Base-by-base conservation (phyloP, 2,797 vertebrate genomes). In the Sphenodon punctatus region DNA sequence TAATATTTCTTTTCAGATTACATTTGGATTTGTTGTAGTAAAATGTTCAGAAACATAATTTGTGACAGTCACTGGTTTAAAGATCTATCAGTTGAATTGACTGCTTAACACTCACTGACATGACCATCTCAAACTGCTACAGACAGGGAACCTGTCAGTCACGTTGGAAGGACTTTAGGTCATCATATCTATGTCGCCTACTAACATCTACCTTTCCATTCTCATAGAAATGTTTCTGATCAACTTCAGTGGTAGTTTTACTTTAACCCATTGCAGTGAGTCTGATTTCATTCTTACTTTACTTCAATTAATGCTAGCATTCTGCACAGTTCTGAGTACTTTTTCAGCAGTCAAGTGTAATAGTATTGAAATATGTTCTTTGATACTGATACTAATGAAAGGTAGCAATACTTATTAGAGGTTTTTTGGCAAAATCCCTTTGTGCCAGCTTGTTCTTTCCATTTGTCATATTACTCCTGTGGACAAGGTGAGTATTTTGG, bases 61-160 rank as follows among this genome's bases (percentile, higher is more conserved):
- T 86, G 70, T 92, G 91, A 86, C 86, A 88, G 83, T 58, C 71
- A 85, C 69, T 91, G 81, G 82, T 90, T 92, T 89, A 89, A 90
- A 89, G 78, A 91, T 90, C 86, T 90, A 64, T 84, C 85, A 70
- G 83, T 77, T 58, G 66, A 75, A 59, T 87, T 86, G 78, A 82
- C 80, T 88, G 66, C 78, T 83, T 89, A 84, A n/a, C 86, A 82
- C 80, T 91, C 32, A 55, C 67, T 91, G 87, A 70, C 78, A 84
- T 65, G 82, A 56, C 74, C 66, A 75, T 80, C 88, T 78, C 55
- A 23, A 84, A 53, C 68, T 56, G 70, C 61, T 38, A 48, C 69
- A 87, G 75, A 81, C 41, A 36, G 67, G 34, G 45, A 66, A 11
- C 9, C 0, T 79, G 67, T 80, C 83, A 32, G 30, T 88, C 76